Evolutionary conservation across 2,113 vertebrate genomes (phyloP).

Genomic region (Oxygymnocypris stewartii): DNA sequence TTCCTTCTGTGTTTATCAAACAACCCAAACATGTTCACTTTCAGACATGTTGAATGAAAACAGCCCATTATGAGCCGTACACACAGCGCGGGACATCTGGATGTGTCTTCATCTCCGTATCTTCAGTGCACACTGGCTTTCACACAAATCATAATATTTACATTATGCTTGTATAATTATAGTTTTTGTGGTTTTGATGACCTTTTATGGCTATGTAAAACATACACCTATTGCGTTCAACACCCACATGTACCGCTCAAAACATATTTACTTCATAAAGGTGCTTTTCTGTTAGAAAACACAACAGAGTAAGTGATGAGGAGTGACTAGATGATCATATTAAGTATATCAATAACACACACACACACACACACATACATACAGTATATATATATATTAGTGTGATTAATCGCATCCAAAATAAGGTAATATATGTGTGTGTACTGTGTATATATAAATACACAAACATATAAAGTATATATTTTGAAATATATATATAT

Average conservation of each 20-base stretch:
- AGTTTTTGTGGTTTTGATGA: constrained; percentile 54
- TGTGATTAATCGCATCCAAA: too few relatives aligned
- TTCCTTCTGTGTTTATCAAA: constrained; percentile 62
- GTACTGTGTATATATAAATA: too few relatives aligned
- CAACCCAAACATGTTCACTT: constrained; percentile 62
- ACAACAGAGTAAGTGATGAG: constrained; percentile 19
- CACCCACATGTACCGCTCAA: constrained; percentile 51
- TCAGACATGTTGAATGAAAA: constrained; percentile 55
- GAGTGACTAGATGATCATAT: neutral
- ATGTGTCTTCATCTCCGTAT: constrained; percentile 55
- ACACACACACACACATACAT: neutral
- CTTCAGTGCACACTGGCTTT: constrained; percentile 50
- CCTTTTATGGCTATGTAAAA: constrained; percentile 60
- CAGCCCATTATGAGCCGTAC: constrained; percentile 59
- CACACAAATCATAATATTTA: constrained; percentile 64
- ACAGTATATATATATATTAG: too few relatives aligned
- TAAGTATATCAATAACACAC: neutral
- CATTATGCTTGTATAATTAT: constrained; percentile 59
- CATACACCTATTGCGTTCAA: constrained; percentile 57
- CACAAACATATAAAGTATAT: too few relatives aligned
- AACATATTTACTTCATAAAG: constrained; percentile 61
- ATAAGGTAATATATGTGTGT: too few relatives aligned
- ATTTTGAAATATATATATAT: too few relatives aligned
- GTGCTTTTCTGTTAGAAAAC: constrained; percentile 43
- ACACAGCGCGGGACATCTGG: constrained; percentile 63